Evolutionary conservation across 64 coral and sea anemone species (phyloP).

Genomic region (Porites australiensis): DNA sequence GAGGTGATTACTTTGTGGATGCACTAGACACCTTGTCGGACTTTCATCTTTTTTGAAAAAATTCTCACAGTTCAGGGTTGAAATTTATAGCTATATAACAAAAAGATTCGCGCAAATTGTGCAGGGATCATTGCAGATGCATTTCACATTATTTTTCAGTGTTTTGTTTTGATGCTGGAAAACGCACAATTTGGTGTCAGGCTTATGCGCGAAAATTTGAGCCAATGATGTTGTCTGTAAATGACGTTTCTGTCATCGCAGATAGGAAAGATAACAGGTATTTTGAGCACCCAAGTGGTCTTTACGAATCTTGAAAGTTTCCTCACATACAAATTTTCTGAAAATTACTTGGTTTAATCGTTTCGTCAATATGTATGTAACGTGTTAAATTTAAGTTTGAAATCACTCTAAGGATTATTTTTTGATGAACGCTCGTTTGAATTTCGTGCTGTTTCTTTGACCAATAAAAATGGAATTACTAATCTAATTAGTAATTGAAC

Average conservation of each 20-base stretch:
- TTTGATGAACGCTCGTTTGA: background rate
- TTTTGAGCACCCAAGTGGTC: background rate
- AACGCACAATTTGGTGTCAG: background rate
- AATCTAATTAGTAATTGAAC: background rate
- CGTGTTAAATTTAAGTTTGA: background rate
- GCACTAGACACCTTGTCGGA: background rate
- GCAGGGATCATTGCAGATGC: background rate
- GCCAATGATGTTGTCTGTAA: background rate
- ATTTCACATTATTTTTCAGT: background rate
- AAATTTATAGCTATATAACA: background rate
- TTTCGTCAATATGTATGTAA: background rate
- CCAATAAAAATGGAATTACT: background rate
- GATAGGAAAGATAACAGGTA: background rate
- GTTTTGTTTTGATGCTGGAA: background rate
- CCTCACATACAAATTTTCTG: background rate
- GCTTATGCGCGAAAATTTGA: constrained; percentile 4
- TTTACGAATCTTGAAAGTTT: background rate
- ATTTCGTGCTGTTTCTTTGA: constrained; percentile 15
- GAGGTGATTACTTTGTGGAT: background rate
- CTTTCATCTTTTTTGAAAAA: background rate
- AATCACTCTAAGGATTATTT: background rate
- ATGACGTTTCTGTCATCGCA: background rate
- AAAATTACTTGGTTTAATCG: background rate
- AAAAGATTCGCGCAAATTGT: background rate
- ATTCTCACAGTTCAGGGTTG: background rate